Conservation (phyloP, 1,140 invertebrate genomes). For the Liolophura sinensis region DNA sequence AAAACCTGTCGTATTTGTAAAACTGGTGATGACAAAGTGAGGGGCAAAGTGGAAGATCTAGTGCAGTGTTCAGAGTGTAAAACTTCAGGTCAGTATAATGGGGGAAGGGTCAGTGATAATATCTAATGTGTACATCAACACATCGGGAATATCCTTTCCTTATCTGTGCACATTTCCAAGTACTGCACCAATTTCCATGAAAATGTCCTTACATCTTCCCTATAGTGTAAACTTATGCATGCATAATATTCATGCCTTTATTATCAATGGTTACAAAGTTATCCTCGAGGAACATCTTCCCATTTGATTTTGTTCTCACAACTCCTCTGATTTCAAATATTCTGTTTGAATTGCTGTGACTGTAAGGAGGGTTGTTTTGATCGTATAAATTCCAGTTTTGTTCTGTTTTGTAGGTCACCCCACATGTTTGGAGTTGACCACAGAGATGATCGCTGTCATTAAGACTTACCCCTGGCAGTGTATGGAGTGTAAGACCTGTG, state of each 20-base stretch:
- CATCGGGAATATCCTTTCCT: not conserved
- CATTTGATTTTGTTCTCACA: too few species aligned
- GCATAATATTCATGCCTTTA: too few species aligned
- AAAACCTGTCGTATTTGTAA: conserved; percentile 57
- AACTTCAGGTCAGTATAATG: conserved; percentile 63
- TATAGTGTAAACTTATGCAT: too few species aligned
- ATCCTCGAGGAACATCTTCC: too few species aligned
- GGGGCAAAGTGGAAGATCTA: conserved; percentile 61
- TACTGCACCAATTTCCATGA: too few species aligned
- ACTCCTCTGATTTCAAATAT: too few species aligned
- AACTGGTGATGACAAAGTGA: conserved; percentile 49
- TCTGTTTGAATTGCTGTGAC: too few species aligned
- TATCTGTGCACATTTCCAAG: too few species aligned
- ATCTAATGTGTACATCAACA: not conserved
- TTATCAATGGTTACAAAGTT: too few species aligned
- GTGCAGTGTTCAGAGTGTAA: conserved; percentile 76
- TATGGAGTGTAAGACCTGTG: conserved; percentile 91
- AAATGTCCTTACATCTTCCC: too few species aligned
- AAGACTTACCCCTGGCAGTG: conserved; percentile 92
- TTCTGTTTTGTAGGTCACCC: conserved; percentile 68
- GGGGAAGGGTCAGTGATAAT: too few species aligned
- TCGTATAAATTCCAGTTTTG: conserved; percentile 1
- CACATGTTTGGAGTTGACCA: conserved; percentile 80
- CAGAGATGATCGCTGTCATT: conserved; percentile 80
- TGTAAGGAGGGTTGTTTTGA: too few species aligned